Percentiles rank a stretch among this genome's conserved stretches.
phyloP scores from a whole-genome alignment of 2,888 invertebrate genomes.

The Nymphalis urticae region DNA sequence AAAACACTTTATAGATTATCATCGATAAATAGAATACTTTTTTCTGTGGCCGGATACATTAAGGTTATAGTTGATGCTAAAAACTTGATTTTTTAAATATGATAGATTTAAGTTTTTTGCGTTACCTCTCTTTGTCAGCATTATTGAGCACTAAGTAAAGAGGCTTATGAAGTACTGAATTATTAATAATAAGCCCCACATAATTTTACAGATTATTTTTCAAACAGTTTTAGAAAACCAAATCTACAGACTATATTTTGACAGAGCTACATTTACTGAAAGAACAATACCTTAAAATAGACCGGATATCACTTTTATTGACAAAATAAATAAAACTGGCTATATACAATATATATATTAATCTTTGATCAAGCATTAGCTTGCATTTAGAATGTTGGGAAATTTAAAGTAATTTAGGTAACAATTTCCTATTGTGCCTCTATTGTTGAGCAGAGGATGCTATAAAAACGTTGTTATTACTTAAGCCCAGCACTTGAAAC shows the following conservation, averaged over 20 bases:
- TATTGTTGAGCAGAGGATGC: conserved; percentile 54
- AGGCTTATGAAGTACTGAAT: no score
- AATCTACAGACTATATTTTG: no score
- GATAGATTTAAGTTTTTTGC: neutral
- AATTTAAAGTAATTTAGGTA: conserved; percentile 29
- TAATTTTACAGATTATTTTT: no score
- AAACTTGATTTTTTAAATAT: neutral
- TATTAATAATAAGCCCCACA: no score
- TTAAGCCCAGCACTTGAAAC: conserved; percentile 66
- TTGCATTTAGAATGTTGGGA: conserved; percentile 20
- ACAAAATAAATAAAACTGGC: no score
- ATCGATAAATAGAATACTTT: conserved; percentile 29
- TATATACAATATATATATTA: neutral
- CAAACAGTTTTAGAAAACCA: no score
- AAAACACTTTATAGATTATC: conserved; percentile 33
- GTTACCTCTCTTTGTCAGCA: neutral
- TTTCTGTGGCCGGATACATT: conserved; percentile 19
- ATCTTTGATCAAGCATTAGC: conserved; percentile 26
- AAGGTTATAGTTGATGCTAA: conserved; percentile 1
- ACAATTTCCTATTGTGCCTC: conserved; percentile 46
- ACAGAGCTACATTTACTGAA: no score
- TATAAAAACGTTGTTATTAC: conserved; percentile 57
- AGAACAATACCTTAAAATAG: no score
- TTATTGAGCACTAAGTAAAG: no score
- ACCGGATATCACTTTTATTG: no score